Percentiles rank a stretch among this genome's conserved stretches.
Conservation (phyloP, 53 echinoderm and acorn worm species). For the Actinopyga echinites region DNA sequence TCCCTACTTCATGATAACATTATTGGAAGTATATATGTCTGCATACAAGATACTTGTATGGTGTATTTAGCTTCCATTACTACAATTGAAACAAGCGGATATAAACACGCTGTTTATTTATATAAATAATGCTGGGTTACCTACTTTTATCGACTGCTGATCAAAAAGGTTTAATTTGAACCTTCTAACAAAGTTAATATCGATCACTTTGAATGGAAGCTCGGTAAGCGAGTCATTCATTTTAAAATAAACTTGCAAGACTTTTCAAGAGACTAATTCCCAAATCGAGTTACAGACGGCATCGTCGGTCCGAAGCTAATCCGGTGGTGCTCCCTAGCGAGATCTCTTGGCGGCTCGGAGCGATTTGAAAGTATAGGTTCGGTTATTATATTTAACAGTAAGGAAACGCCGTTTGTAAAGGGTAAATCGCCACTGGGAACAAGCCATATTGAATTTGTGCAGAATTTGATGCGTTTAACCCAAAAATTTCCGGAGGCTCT, state of each 20-base stretch:
- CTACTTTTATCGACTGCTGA: no score
- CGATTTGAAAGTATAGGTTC: not conserved
- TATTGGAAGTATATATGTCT: no score
- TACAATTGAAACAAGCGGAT: no score
- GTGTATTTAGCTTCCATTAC: no score
- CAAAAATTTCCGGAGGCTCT: slow-evolving; percentile 33
- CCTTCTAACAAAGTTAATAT: slow-evolving; percentile 19
- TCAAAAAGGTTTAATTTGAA: not conserved
- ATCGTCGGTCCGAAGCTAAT: slow-evolving; percentile 1
- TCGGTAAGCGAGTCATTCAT: not conserved
- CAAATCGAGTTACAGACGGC: slow-evolving; percentile 14
- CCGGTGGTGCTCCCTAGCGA: slow-evolving; percentile 6
- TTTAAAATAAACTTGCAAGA: slow-evolving; percentile 11
- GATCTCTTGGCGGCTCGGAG: not conserved
- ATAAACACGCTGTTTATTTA: no score
- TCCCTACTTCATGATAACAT: no score
- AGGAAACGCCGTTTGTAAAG: slow-evolving; percentile 32
- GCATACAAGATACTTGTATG: no score
- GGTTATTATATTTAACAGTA: slow-evolving; percentile 22
- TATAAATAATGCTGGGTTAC: no score
- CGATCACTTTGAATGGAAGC: not conserved
- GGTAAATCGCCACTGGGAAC: slow-evolving; percentile 31
- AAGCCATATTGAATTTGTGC: slow-evolving; percentile 19
- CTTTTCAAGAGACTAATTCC: not conserved
- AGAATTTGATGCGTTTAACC: slow-evolving; percentile 38